Evolutionary conservation across 2,888 invertebrate species (phyloP).

Genomic region (Cryptocephalus moraei): DNA sequence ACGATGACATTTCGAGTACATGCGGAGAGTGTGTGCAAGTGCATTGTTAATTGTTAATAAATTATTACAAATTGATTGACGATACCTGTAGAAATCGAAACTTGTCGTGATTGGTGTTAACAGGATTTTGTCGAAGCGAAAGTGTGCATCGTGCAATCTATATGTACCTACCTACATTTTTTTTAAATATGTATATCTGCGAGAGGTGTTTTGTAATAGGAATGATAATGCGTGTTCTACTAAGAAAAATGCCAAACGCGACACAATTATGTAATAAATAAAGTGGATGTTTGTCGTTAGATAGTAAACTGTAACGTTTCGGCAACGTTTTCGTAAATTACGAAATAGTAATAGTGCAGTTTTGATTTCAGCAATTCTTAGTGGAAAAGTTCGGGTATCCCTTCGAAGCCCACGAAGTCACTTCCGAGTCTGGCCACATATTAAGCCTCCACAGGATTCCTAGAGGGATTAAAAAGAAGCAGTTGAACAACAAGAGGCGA

Average conservation of each 20-base stretch:
- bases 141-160: neutral
- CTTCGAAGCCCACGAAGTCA: constrained; percentile 35
- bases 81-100: too few relatives aligned
- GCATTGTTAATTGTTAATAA: neutral
- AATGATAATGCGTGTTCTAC: too few relatives aligned
- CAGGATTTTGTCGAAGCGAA: neutral
- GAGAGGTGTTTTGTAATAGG: too few relatives aligned
- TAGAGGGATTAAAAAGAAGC: constrained; percentile 28
- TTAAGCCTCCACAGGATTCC: constrained; percentile 47
- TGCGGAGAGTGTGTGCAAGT: neutral
- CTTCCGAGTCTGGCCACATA: constrained; percentile 46
- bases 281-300: too few relatives aligned
- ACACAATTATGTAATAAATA: too few relatives aligned
- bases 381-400: constrained; percentile 36
- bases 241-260: too few relatives aligned
- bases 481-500: constrained; percentile 10
- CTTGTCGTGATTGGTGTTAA: neutral
- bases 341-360: too few relatives aligned
- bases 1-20: neutral
- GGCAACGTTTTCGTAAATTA: too few relatives aligned
- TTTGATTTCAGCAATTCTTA: constrained; percentile 32
- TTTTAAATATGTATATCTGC: too few relatives aligned
- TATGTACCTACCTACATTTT: neutral
- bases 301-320: too few relatives aligned
- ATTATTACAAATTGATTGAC: too few relatives aligned